These are phyloP conservation scores for Schizaphis graminum DNA, from an alignment of 2,888 invertebrate genomes.

Conservation along the genomic window DNA sequence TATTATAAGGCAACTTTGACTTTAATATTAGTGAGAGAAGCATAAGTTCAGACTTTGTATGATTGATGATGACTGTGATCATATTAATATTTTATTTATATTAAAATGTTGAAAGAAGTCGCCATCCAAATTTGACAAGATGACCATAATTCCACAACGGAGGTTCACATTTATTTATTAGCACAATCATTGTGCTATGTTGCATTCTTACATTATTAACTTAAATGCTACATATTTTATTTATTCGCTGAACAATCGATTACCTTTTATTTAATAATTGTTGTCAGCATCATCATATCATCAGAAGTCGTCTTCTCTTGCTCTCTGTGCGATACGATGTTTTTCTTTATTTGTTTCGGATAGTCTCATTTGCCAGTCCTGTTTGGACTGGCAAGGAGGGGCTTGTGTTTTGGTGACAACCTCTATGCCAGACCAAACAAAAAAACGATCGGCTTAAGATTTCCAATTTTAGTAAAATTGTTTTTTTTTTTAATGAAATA, in stretches of 20 bases:
- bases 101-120: not conserved
- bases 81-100: not conserved
- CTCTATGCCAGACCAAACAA: constrained; percentile 74
- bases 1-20: not conserved
- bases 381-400: constrained; percentile 80
- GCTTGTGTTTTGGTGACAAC: constrained; percentile 78
- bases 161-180: not conserved
- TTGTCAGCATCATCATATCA: constrained; percentile 57
- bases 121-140: not conserved
- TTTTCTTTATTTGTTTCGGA: constrained; percentile 66
- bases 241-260: constrained; percentile 23
- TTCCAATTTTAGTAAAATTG: constrained; percentile 24
- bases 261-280: constrained; percentile 37
- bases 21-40: not conserved
- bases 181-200: not conserved
- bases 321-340: constrained; percentile 71
- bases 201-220: not conserved
- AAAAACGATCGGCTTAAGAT: constrained; percentile 68
- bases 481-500: not conserved
- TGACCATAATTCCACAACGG: not conserved
- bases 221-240: not conserved
- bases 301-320: constrained; percentile 65
- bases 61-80: constrained; percentile 29
- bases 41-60: constrained; percentile 21
- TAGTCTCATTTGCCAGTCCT: constrained; percentile 73